Evolutionary conservation across 2,113 vertebrate species (phyloP), one percentile per base, ranked within the genome.

Genomic region (Pangasianodon gigas): DNA sequence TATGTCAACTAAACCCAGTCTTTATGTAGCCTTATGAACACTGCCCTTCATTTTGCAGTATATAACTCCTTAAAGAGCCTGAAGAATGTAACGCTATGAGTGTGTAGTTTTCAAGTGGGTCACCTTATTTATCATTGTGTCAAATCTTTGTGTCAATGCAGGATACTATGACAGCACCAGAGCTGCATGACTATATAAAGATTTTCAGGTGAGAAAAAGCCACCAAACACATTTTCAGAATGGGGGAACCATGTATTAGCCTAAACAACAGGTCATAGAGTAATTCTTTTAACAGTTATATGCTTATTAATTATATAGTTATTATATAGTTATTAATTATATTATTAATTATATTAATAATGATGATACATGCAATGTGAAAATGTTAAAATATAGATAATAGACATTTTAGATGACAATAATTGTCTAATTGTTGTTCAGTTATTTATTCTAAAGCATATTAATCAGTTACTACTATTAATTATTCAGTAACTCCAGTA

Each of bases 181-280:
- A 94, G 82, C 95, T 97, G 44, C 95, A 94, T 60, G 96, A 96
- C 89, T 92, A 96, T 84, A 92, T 97, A 87, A 95, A 95, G 79
- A 95, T 97, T 90, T 96, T 96, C 90, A 94, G 96, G 96, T 97
- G 85, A 91, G 87, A 90, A 21, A 80, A 62, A 85, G 37, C 52
- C 18, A 58, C 24, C 24, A 46, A 52, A 16, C 44, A 41, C 75
- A 14, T 74, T 67, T 21, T 44, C 9, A 54, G 14, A 74, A 7
- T 7, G 13, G 77, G 16, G 13, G 6, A 80, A 54, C 14, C 26
- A 11, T 51, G 77, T 54, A 4, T 54, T 32, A 54, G 51, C 29
- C 6, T 19, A 32, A 54, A 82, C 51, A 54, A 32, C 0, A 4
- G 3, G 44, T 29, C 41, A 24, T 13, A 4, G 44, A 83, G 7